Base-by-base conservation (phyloP, 2,888 invertebrate species). In the Heliconius charithonia region DNA sequence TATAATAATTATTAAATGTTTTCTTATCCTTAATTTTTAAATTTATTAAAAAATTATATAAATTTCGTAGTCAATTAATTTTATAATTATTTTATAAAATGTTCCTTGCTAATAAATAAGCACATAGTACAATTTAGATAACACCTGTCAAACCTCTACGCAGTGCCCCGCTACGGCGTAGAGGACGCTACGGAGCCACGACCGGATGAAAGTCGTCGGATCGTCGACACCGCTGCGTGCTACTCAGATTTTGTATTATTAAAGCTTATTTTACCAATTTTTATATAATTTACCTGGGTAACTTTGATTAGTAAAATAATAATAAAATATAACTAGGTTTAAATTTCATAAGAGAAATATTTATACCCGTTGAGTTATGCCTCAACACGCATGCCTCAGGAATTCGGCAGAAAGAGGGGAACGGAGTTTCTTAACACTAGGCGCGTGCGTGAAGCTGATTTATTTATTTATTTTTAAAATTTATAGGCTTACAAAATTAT, bases 151-250 rank as follows among this genome's bases (percentile, higher is more conserved):
- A n/a, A 29, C 27, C 70, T 56, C 7, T 72, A 59, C n/a, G 32
- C 59, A 37, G 6, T 59, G n/a, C 56, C 16, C 32, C 79, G 81
- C 84, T 84, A 83, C 83, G 81, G 62, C 84, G 85, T 85, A 85
- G 85, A 86, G 86, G 85, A 74, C 82, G 82, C 87, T 85, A 86
- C 86, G 84, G 80, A 78, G 85, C 83, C 85, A 84, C 86, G 84
- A 82, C 82, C 84, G 75, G 77, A 66, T 77, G 81, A 82, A 83
- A 81, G 82, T 81, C 83, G 79, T 66, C 32, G 76, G 83, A 79
- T 78, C 82, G 69, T 79, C 82, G 79, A 80, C 80, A 69, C 76
- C 62, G 45, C 45, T 37, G 71, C 76, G 66, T 45, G 76, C 4
- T 71, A 63, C 29, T 65, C 25, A 32, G n/a, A 72, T 59, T 72